Evolutionary conservation across 2,797 vertebrate species (phyloP), one percentile per base, ranked within the genome.

Genomic region (Diplodus puntazzo): DNA sequence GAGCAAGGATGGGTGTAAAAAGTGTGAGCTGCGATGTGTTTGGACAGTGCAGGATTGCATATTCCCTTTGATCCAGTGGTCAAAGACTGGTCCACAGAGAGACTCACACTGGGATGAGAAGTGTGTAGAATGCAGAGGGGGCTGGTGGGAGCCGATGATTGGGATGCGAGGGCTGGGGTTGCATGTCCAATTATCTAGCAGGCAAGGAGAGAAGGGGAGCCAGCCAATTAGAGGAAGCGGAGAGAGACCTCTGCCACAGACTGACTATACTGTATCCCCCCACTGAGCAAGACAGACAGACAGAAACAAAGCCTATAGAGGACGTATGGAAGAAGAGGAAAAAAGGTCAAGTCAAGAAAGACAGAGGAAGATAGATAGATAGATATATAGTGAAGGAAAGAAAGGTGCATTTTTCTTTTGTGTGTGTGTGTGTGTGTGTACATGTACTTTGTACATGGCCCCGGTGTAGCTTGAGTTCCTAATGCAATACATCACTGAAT

Each of bases 41-140:
- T 88, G 83, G 88, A 83, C 73, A 64, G 84, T 21, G 50, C 54
- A 48, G 64, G 58, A 94, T 95, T 84, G 83, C 76, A 60, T 87
- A 94, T 95, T 95, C 94, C 78, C 84, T 95, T 95, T 95, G 92
- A 95, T 95, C 83, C 52, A 16, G 61, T 72, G 91, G 93, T 93
- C 92, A 91, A 92, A 94, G 85, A 80, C 52, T 39, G 73, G 79
- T 89, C 87, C 86, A n/a, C 16, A 34, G 89, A 92, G 92, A 89
- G 87, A 65, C 67, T 87, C 77, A 61, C 27, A 80, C 82, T 83
- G 84, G 81, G 84, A 88, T 86, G 86, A 83, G 82, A 73, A 69
- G 85, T 71, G 87, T 60, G 73, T 46, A 62, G 84, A 91, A 89
- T 90, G 81, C 86, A 87, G 83, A 83, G 72, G 79, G 79, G 75